These are phyloP conservation scores for Cantharis lateralis DNA, from an alignment of 2,888 invertebrate species.

Conservation along the genomic window DNA sequence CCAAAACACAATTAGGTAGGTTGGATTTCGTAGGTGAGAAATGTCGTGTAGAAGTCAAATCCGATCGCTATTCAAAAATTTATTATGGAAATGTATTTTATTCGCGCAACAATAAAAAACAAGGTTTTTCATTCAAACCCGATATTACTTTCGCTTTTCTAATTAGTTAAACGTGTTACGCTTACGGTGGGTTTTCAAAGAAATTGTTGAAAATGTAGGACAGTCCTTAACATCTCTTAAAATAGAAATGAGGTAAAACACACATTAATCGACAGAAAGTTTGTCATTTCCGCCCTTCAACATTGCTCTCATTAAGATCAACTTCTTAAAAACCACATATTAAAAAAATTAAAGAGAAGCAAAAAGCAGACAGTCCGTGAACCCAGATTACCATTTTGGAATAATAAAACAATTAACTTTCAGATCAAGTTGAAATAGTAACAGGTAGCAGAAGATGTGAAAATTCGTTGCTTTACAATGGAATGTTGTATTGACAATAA, in stretches of 20 bases:
- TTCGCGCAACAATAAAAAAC: neutral
- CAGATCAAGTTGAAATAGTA: neutral
- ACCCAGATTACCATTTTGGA: neutral
- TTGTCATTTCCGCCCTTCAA: neutral
- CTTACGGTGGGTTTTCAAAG: neutral
- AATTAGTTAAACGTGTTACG: neutral
- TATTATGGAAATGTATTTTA: conserved; percentile 13
- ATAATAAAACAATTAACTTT: neutral
- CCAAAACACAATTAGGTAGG: conserved; percentile 28
- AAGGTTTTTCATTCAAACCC: neutral
- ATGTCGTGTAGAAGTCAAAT: conserved; percentile 1
- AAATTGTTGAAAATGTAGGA: neutral
- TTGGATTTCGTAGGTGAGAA: conserved; percentile 23
- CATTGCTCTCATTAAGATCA: neutral
- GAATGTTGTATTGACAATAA: neutral
- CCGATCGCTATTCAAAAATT: conserved; percentile 6
- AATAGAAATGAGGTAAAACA: conserved; percentile 1
- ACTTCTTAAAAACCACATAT: neutral
- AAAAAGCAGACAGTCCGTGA: neutral
- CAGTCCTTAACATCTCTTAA: neutral
- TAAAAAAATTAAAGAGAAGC: neutral
- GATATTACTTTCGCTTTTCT: conserved; percentile 15
- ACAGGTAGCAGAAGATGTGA: neutral
- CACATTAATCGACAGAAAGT: neutral
- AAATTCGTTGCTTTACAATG: neutral